Percentiles rank a stretch among this genome's conserved stretches.
These are phyloP conservation scores for Morus bassanus DNA, from an alignment of 2,797 vertebrate species.

Conservation along the genomic window DNA sequence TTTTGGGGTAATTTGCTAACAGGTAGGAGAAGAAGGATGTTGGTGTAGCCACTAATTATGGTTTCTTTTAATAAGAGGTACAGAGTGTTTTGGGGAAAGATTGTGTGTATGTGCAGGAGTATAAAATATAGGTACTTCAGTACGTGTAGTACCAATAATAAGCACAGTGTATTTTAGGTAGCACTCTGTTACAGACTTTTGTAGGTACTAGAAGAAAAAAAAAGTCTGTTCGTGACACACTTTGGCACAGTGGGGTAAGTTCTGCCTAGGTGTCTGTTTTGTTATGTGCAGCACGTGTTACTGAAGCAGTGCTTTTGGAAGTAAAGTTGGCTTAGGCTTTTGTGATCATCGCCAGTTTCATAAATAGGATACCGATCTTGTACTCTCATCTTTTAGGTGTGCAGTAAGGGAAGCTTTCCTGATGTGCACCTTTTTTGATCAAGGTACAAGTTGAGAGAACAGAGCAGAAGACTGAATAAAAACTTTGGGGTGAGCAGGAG, in stretches of 20 bases:
- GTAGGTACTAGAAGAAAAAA: neutral
- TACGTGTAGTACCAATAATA: neutral
- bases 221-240: fast-evolving
- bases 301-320: neutral
- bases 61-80: neutral
- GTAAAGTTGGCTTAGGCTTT: neutral
- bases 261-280: neutral
- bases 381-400: neutral
- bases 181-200: neutral
- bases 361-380: neutral
- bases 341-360: neutral
- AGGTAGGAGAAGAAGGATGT: neutral
- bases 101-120: neutral
- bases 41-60: neutral
- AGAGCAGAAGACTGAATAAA: neutral
- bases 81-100: neutral
- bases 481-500: neutral
- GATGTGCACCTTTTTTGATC: neutral
- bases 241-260: neutral
- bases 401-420: neutral
- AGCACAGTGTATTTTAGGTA: neutral
- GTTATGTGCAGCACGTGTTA: fast-evolving
- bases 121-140: neutral
- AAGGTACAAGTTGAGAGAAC: neutral
- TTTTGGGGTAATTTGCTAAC: neutral